Evolutionary conservation across 2,797 vertebrate species (phyloP).

Genomic region (Anguilla obscura): DNA sequence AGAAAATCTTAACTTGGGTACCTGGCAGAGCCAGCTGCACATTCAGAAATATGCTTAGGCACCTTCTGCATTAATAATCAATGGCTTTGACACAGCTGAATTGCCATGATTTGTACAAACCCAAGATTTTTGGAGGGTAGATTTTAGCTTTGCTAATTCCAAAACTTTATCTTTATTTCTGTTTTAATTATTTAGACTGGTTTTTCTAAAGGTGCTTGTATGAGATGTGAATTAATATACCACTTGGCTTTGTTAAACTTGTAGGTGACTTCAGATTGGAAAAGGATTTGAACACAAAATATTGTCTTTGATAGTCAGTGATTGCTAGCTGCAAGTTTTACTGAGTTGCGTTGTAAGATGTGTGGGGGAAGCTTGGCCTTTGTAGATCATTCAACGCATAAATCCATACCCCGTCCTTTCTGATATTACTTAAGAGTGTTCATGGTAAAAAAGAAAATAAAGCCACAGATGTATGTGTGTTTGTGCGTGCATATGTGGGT

Average conservation of each 20-base stretch:
- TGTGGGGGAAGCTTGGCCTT: not conserved
- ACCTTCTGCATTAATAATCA: not conserved
- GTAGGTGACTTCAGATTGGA: not conserved
- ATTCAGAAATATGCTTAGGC: not conserved
- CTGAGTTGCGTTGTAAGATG: not conserved
- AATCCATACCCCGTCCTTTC: not conserved
- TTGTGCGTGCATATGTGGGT: not conserved
- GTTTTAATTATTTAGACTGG: not conserved
- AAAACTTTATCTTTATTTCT: not conserved
- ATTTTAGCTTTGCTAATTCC: not conserved
- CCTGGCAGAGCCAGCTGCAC: not conserved
- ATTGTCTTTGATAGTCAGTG: slow-evolving; percentile 14
- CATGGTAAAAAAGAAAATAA: not conserved
- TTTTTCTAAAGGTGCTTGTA: not conserved
- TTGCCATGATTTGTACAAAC: not conserved
- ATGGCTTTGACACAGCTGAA: not conserved
- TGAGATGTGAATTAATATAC: not conserved
- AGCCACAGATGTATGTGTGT: not conserved
- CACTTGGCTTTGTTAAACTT: not conserved
- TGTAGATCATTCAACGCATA: slow-evolving; percentile 2
- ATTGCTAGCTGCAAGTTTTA: slow-evolving; percentile 1
- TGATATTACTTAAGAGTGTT: not conserved
- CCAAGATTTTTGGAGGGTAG: not conserved
- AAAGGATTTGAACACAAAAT: not conserved
- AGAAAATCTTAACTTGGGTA: not conserved